Evolutionary conservation across 2,888 invertebrate genomes (phyloP), one percentile per base, ranked within the genome.

Genomic region (Hecatera dysodea): DNA sequence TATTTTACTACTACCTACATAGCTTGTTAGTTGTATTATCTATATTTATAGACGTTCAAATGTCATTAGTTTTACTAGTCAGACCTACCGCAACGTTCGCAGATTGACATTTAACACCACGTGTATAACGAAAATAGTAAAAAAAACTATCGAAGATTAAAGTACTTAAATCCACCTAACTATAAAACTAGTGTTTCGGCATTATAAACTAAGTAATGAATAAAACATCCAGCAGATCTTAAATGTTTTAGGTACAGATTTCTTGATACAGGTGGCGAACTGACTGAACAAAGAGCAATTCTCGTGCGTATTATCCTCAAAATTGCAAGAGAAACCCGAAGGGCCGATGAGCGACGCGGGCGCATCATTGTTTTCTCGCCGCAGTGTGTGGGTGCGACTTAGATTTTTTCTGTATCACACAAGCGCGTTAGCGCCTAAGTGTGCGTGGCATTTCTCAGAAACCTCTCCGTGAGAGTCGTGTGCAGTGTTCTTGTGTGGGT

Each of bases 371-470:
- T 91, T 88, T 87, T 83, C 88, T 81, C 71, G 72, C 64, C 74
- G 69, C 74, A 46, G 70, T 78, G 87, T 90, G 91, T 90, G 89
- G 78, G 89, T 89, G 89, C 81, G 73, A 82, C 86, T 89, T 90
- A 87, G 87, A 86, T 87, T 91, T 93, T 92, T 93, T 90, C 81
- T 83, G 80, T 74, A 57, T 75, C 88, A 88, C 87, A 89, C 86
- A 50, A 80, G 64, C 69, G 72, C 67, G 73, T 69, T 59, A 74
- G 15, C 12, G 46, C 57, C 17, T 78, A n/a, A 75, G 84, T 87
- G 88, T 87, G 89, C 71, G 86, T 80, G 80, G 90, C 86, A 84
- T 87, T 93, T 93, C 93, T 89, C 60, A 85, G 93, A 93, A 93
- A 84, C 79, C 82, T 85, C 86, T 81, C 27, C 82, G 86, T 87